Conservation (phyloP, 2,113 vertebrate species). For the Sinosuthora webbiana region DNA sequence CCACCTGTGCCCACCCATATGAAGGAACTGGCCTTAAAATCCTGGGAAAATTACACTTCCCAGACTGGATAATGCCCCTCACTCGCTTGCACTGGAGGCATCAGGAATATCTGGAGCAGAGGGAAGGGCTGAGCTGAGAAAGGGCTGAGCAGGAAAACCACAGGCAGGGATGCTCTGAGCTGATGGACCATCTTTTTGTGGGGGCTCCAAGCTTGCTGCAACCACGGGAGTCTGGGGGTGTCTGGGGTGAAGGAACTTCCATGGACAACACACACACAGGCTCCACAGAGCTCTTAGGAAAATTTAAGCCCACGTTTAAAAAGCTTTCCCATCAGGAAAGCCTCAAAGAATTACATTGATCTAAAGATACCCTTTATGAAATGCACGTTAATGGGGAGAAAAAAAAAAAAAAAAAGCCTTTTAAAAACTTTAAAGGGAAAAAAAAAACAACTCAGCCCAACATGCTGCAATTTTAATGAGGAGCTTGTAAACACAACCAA, state of each 20-base stretch:
- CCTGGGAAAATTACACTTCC: neutral
- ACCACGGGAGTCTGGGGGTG: fast-evolving
- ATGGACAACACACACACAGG: fast-evolving
- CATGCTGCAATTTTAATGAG: neutral
- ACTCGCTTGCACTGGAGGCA: neutral
- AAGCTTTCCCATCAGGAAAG: neutral
- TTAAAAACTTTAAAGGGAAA: neutral
- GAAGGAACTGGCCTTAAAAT: neutral
- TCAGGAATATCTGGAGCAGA: neutral
- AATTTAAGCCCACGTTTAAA: neutral
- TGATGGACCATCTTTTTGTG: neutral
- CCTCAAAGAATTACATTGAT: neutral
- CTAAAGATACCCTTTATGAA: neutral
- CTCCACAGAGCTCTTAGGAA: neutral
- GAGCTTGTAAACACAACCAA: constrained; percentile 7
- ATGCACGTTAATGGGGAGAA: neutral
- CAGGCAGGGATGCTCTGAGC: neutral
- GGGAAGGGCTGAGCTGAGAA: neutral
- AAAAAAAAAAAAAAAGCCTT: neutral
- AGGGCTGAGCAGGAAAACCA: fast-evolving
- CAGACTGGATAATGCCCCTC: neutral
- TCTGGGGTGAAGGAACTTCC: neutral
- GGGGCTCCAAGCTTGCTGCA: neutral
- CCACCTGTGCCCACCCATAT: neutral
- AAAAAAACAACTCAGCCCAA: neutral